Percentiles rank a stretch among this genome's conserved stretches.
These are phyloP conservation scores for Xanthia togata DNA, from an alignment of 2,888 invertebrate species.

Conservation along the genomic window DNA sequence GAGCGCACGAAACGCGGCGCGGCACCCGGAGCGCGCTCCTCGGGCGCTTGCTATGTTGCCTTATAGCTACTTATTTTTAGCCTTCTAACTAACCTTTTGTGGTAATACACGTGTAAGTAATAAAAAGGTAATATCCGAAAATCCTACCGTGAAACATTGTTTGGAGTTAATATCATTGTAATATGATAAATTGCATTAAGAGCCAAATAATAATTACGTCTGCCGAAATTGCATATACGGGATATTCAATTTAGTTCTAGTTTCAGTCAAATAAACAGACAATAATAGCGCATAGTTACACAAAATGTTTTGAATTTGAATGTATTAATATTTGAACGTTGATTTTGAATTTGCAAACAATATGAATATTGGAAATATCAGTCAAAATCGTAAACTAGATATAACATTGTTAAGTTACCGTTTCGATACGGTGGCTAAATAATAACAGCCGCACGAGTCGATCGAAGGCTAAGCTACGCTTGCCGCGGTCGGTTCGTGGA, in stretches of 20 bases:
- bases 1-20: too few species aligned
- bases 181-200: slow-evolving; percentile 27
- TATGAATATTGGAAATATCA: slow-evolving; percentile 18
- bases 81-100: not conserved
- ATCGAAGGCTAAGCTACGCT: not conserved
- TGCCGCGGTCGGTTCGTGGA: not conserved
- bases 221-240: slow-evolving; percentile 31
- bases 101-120: not conserved
- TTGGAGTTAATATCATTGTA: slow-evolving; percentile 17
- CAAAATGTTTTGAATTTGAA: slow-evolving; percentile 38
- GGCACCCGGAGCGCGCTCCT: too few species aligned
- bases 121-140: not conserved
- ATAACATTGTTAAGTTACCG: not conserved
- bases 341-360: slow-evolving; percentile 36
- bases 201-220: slow-evolving; percentile 35
- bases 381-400: slow-evolving; percentile 13
- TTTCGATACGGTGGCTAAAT: not conserved
- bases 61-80: not conserved
- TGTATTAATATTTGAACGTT: slow-evolving; percentile 40
- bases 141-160: not conserved
- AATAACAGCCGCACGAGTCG: not conserved
- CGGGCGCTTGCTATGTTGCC: too few species aligned
- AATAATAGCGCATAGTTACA: slow-evolving; percentile 42
- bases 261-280: slow-evolving; percentile 34
- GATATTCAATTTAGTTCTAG: slow-evolving; percentile 49